These are phyloP conservation scores for Antennarius striatus DNA, from an alignment of 2,113 vertebrate species.

Conservation along the genomic window DNA sequence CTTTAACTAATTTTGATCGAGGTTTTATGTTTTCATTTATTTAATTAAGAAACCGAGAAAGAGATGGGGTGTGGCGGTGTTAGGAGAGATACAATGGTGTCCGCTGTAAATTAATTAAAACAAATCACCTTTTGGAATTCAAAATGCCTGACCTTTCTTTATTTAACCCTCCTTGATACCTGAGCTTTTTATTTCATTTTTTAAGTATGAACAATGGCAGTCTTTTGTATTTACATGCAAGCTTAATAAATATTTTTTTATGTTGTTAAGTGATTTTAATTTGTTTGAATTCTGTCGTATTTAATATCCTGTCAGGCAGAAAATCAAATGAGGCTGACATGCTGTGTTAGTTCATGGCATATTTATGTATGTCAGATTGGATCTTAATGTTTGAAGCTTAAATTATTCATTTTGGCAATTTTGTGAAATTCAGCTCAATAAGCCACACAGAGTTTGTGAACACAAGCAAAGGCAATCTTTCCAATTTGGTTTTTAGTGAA, in stretches of 20 bases:
- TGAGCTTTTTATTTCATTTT: no score
- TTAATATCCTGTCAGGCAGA: slow-evolving; percentile 3
- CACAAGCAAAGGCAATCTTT: slow-evolving; percentile 7
- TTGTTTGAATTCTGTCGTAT: slow-evolving; percentile 16
- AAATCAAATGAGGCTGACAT: slow-evolving; percentile 40
- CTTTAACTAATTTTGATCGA: no score
- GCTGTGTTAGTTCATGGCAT: slow-evolving; percentile 22
- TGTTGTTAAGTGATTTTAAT: background rate
- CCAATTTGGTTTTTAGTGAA: slow-evolving; percentile 43
- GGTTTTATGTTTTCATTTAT: no score
- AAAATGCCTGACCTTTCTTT: no score
- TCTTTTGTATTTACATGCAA: no score
- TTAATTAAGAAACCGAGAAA: no score
- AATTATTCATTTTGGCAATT: slow-evolving; percentile 38
- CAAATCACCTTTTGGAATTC: no score
- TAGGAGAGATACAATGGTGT: no score
- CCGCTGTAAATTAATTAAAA: no score
- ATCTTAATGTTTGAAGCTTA: slow-evolving; percentile 17
- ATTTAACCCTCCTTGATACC: no score
- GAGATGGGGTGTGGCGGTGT: no score
- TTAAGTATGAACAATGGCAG: background rate
- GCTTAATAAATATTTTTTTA: background rate
- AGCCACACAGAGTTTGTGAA: slow-evolving; percentile 7
- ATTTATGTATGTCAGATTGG: slow-evolving; percentile 17
- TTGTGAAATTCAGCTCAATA: slow-evolving; percentile 19